Base-by-base conservation (phyloP, 1,140 invertebrate species). In the Leptinotarsa texana region DNA sequence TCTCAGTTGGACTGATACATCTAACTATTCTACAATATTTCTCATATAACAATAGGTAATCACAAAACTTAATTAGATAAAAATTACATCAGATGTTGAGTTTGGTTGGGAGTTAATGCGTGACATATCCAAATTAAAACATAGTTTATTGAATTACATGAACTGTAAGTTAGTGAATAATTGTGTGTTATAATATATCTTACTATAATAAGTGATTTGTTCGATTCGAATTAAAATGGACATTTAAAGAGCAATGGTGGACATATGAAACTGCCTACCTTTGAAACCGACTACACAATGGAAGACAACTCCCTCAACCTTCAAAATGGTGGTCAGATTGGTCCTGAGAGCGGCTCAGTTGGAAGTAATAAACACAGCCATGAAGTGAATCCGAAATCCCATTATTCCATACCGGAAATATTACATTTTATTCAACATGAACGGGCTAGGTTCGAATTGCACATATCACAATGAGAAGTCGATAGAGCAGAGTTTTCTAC, bases 361-460 rank as follows among this genome's bases (percentile, higher is more conserved):
- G 83, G 87, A 87, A 87, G 89, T 87, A 88, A 91, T 87, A 89
- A 92, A 89, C 88, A 92, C 88, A 89, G 89, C 88, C 88, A 92
- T 85, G 89, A 92, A 86, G 84, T 87, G 80, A 91, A 88, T 84
- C 91, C 92, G 75, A 91, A 89, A 87, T 89, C 90, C 86, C 92
- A 93, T 85, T 99, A 99, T 91, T 97, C 97, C 75, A 98, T 99
- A 90, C 97, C 97, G 81, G 98, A 98, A 82, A 98, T 99, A 84
- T 90, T 99, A 83, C 98, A 99, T 90, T 99, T 97, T 89, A 95
- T 99, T 82, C 97, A 99, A 89, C 98, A 99, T 86, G 98, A 99
- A 91, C 99, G 98, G 97, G 95, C 97, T 85, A 92, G 96, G 87
- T 99, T 99, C 87, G 98, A 99, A 89, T 92, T 99, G 88, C 97